A percentile compares a stretch with the other conserved stretches of the same genome.
phyloP scores from a whole-genome alignment of 2,888 invertebrate species.

The Quadroppia sp. region DNA sequence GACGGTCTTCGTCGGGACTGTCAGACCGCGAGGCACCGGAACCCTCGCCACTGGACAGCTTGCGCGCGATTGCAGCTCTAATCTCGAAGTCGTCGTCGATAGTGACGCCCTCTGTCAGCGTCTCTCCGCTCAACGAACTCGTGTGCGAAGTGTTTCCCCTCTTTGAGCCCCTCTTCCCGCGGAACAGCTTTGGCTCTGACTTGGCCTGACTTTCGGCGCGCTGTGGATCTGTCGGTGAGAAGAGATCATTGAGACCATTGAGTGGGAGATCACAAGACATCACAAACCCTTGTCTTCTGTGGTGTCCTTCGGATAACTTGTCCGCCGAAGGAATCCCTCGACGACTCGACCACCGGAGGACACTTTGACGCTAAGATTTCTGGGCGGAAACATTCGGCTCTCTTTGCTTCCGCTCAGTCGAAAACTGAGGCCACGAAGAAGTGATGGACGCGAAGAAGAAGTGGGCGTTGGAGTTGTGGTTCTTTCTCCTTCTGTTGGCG shows the following conservation, averaged over 20 bases:
- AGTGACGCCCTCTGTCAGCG: slow-evolving; percentile 36
- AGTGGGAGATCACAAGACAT: neutral
- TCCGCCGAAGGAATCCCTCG: slow-evolving; percentile 35
- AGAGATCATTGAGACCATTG: neutral
- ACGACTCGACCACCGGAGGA: slow-evolving; percentile 10
- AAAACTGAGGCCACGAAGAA: slow-evolving; percentile 42
- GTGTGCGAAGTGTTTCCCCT: neutral
- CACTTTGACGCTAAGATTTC: slow-evolving; percentile 41
- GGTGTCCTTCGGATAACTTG: slow-evolving; percentile 45
- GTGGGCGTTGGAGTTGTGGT: too few relatives aligned
- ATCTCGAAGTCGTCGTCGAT: slow-evolving; percentile 39
- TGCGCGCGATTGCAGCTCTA: slow-evolving; percentile 18
- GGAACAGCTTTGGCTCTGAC: slow-evolving; percentile 48
- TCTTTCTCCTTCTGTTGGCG: neutral
- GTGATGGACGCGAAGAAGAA: slow-evolving; percentile 28
- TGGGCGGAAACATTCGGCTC: slow-evolving; percentile 13
- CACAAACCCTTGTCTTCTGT: slow-evolving; percentile 19
- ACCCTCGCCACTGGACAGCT: slow-evolving; percentile 16
- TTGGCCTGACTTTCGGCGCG: slow-evolving; percentile 36
- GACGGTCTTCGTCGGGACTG: slow-evolving; percentile 39
- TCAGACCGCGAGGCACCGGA: slow-evolving; percentile 30
- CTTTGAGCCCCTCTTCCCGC: slow-evolving; percentile 31
- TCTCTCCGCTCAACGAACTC: slow-evolving; percentile 29
- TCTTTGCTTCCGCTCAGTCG: slow-evolving; percentile 30
- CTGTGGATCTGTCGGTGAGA: slow-evolving; percentile 40